These are phyloP conservation scores for Columba janthina DNA, from an alignment of 2,113 vertebrate species.

Conservation along the genomic window DNA sequence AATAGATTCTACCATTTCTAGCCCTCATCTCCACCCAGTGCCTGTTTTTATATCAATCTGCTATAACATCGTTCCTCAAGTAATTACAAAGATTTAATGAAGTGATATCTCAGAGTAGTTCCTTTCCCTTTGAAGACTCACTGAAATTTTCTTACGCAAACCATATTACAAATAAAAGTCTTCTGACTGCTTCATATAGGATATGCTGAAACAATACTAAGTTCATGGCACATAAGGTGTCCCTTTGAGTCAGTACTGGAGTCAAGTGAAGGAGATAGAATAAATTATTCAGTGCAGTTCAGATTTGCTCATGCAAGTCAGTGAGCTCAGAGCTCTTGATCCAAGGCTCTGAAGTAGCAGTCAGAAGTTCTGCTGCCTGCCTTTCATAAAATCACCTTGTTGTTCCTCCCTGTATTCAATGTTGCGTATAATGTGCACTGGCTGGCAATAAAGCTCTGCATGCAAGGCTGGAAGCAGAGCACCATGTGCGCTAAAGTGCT, in stretches of 20 bases:
- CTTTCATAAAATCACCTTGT: background rate
- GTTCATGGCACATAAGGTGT: background rate
- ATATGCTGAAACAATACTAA: background rate
- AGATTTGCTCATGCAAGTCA: background rate
- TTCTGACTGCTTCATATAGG: background rate
- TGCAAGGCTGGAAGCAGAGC: background rate
- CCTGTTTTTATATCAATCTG: background rate
- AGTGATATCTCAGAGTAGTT: background rate
- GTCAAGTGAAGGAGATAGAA: background rate
- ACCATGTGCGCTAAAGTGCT: background rate
- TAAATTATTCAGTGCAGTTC: slow-evolving; percentile 7
- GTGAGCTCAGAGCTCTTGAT: background rate
- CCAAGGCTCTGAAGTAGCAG: background rate
- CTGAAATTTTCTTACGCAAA: background rate
- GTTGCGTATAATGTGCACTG: background rate
- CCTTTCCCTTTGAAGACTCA: background rate
- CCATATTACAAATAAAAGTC: background rate
- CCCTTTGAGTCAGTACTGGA: background rate
- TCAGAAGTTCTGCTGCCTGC: background rate
- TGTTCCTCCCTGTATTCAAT: background rate
- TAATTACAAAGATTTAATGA: background rate
- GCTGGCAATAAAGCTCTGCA: background rate
- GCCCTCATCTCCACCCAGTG: background rate
- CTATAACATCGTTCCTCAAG: background rate
- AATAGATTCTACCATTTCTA: background rate